Base-by-base conservation (phyloP, 2,888 invertebrate genomes). In the Deilephila elpenor region DNA sequence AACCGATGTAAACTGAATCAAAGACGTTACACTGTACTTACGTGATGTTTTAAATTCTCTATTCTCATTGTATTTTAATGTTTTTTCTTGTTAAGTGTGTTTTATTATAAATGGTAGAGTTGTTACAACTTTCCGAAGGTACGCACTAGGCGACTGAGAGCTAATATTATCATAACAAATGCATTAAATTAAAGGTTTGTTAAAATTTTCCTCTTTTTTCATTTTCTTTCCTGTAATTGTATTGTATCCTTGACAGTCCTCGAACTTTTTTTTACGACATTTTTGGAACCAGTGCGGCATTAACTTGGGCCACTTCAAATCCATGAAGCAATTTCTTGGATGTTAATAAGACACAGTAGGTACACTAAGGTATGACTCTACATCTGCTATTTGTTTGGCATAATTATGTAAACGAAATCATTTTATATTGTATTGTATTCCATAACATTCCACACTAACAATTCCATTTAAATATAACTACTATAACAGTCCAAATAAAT, bases 71-170 rank as follows among this genome's bases (percentile, higher is more conserved):
- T 81, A 79, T 62, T 59, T 83, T 81, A 77, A 81, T 81, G 77
- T 80, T 76, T 81, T 56, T 82, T 75, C 81, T 82, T 81, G 78
- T 82, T 84, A 80, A 77, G 82, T 82, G 81, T 84, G 81, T 84
- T 84, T 87, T 78, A 82, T 80, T 78, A 81, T 77, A 80, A 59
- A 81, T 77, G 78, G 87, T 91, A 90, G 90, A 89, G 91, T 92
- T 92, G 92, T 92, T 91, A 86, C 93, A 94, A 94, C 94, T 94
- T 94, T 94, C 94, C 94, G 93, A 94, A 91, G 93, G 93, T 94
- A 93, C 93, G 93, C 93, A 93, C 92, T 93, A 94, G 94, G 94
- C 93, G 94, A 94, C 94, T 93, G 94, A 93, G 91, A 94, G 93
- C 94, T 94, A 94, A 93, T 91, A 93, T 91, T 93, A 93, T 92